Evolutionary conservation across 2,797 vertebrate genomes (phyloP), one percentile per base, ranked within the genome.

Genomic region (Emys orbicularis): DNA sequence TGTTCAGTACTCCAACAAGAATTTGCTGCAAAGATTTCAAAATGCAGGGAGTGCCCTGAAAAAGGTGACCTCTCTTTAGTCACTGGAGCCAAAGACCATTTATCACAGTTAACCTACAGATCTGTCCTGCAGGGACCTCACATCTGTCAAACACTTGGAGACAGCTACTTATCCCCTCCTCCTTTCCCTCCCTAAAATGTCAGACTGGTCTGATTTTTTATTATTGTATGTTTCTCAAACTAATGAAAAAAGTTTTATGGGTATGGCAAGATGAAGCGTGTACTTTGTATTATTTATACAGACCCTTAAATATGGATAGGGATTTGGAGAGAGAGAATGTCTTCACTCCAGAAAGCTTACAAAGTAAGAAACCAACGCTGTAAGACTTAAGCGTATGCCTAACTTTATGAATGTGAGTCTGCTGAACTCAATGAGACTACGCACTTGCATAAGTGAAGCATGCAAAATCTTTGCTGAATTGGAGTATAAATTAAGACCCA

Each of bases 231-330:
- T 21, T 72, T 93, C 86, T 93, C 93, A 96, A 37, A 91, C 84
- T 95, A 96, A 94, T 89, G 91, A 95, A 90, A 88, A 19, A 23
- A 85, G 87, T 93, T 94, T 85, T 94, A 95, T 93, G 86, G 93
- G 56, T 87, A 54, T 80, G 54, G 54, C 95, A 88, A 1, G 3
- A 93, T 77, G 21, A 88, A 84, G 41, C 88, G 21, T 25, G 47
- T 85, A 90, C 82, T 97, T 87, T 87, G 89, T 90, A 97, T 97
- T 96, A 96, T 96, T 96, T 97, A 96, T 96, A 90, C 95, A 93
- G 94, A 92, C 96, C 88, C 96, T 96, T 97, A 96, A 95, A 86
- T 72, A 47, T 12, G 0, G 80, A 82, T 76, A 83, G 91, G 94
- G 91, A 94, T 93, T 93, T 87, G 87, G 84, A 97, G 89, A 87